These are phyloP conservation scores for Harpagifer antarcticus DNA, from an alignment of 2,797 vertebrate genomes.

Conservation along the genomic window DNA sequence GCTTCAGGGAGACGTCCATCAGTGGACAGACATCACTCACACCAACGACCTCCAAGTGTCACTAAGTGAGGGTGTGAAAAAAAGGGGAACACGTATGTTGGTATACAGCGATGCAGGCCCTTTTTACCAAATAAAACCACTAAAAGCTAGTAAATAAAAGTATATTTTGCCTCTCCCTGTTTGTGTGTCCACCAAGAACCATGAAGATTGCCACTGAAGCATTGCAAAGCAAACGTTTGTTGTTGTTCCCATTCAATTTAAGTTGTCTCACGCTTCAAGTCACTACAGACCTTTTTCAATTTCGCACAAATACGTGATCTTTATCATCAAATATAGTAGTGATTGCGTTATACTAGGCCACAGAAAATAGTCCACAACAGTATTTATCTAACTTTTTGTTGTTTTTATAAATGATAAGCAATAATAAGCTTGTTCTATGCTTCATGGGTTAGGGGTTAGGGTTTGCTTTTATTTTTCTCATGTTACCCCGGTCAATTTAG, in stretches of 20 bases:
- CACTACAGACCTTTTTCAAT: not conserved
- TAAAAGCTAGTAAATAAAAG: not conserved
- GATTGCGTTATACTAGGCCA: not conserved
- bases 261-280: not conserved
- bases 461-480: not conserved
- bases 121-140: not conserved
- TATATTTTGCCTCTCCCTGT: not conserved
- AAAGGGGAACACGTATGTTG: not conserved
- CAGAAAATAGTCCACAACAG: not conserved
- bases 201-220: not conserved
- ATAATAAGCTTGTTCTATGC: no score
- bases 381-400: not conserved
- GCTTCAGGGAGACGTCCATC: constrained; percentile 69
- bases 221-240: not conserved
- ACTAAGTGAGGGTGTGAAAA: constrained; percentile 27
- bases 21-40: constrained; percentile 75
- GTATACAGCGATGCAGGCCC: not conserved
- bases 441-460: no score
- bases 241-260: not conserved
- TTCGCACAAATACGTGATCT: not conserved
- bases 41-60: constrained; percentile 77
- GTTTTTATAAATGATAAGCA: not conserved
- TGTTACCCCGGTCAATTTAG: not conserved
- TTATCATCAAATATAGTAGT: no score
- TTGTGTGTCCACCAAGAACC: not conserved